Evolutionary conservation across 2,888 invertebrate species (phyloP), one percentile per base, ranked within the genome.

Genomic region (Sminthurides aquaticus): DNA sequence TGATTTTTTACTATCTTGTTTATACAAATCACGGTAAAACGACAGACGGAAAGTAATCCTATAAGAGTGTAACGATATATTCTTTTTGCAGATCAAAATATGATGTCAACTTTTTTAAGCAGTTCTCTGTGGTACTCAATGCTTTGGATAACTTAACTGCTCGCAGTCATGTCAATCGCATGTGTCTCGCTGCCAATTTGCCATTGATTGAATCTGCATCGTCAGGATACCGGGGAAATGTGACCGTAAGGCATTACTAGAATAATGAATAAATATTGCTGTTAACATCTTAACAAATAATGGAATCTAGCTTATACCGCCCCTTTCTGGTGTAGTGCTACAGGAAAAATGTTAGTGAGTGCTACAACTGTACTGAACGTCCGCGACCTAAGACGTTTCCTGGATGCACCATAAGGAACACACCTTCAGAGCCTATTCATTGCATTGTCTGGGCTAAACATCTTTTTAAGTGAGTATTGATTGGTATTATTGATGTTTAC

Each of bases 381-480:
- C 87, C 91, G 5, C 84, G 88, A 22, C 92, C 93, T 77, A 96
- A 94, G 78, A 88, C 91, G 3, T 99, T 87, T 80, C 98, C 99
- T 0, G 96, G 97, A 0, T 99, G 99, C 78, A 99, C 99, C 1
- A 99, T 99, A 74, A 84, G 99, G 52, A 99, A 99, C 78, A 99
- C 99, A 0, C 99, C 99, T 0, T 97, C 96, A 0, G 98, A 99
- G 79, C 94, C 94, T 0, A 96, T 99, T 74, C 99, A 99, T 80
- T 99, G 99, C 79, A 95, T 99, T 73, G 97, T 99, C 24, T 99
- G 99, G 99, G 91, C 96, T 0, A 99, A 99, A 79, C 96, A 97
- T 82, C 84, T 99, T 11, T 99, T 98, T 81, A 97, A 97, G 89
- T 91, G 80, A 82, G 84, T 80, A 26, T 59, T 59, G 18, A 3